Conservation (phyloP, 1,140 invertebrate genomes). For the Rhyzopertha dominica region DNA sequence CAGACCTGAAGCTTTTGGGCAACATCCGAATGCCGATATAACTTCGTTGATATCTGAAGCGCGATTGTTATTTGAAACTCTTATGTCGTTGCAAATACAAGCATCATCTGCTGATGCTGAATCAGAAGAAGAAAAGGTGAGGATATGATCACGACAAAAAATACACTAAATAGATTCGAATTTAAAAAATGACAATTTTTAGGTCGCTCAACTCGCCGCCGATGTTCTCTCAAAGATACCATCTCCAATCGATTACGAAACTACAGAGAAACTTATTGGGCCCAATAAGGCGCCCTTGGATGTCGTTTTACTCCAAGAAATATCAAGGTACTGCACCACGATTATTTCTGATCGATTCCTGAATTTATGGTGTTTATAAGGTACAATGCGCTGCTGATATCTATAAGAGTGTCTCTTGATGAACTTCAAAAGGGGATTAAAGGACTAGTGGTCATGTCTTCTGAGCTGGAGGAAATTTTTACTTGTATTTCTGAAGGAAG, state of each 20-base stretch:
- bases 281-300: conserved; percentile 67
- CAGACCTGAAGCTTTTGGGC: conserved; percentile 78
- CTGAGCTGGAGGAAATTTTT: conserved; percentile 76
- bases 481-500: conserved; percentile 69
- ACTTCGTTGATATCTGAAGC: conserved; percentile 76
- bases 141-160: conserved; percentile 8
- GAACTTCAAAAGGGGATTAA: conserved; percentile 73
- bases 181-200: conserved; percentile 55
- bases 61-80: conserved; percentile 69
- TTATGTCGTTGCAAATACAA: conserved; percentile 74
- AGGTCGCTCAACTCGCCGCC: conserved; percentile 64
- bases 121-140: conserved; percentile 66
- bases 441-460: conserved; percentile 79
- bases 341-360: not conserved
- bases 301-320: conserved; percentile 77
- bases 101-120: conserved; percentile 48
- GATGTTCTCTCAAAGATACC: conserved; percentile 71
- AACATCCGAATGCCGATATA: conserved; percentile 89
- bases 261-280: conserved; percentile 65
- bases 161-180: conserved; percentile 31
- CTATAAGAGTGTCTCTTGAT: conserved; percentile 53
- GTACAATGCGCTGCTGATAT: conserved; percentile 56
- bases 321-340: conserved; percentile 50
- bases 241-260: conserved; percentile 67
- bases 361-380: conserved; percentile 27